phyloP scores from a whole-genome alignment of 2,888 invertebrate genomes.

The Alviniconcha strummeri region DNA sequence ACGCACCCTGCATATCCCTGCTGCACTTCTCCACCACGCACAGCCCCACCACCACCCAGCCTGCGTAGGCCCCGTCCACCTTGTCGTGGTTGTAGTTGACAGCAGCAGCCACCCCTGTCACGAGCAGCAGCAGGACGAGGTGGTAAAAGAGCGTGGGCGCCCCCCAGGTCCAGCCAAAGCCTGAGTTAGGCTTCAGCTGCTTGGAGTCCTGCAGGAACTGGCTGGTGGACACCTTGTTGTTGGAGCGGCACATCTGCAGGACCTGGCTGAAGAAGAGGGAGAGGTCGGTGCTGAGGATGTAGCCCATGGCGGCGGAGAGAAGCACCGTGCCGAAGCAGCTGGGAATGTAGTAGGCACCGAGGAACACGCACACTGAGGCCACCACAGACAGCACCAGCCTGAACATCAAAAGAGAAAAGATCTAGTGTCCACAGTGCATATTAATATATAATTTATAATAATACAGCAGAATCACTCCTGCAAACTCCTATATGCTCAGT shows the following conservation, averaged over 20 bases:
- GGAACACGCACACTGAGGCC: slow-evolving; percentile 57
- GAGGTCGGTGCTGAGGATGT: slow-evolving; percentile 67
- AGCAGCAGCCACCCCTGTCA: slow-evolving; percentile 55
- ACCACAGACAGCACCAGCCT: slow-evolving; percentile 59
- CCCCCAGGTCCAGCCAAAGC: slow-evolving; percentile 66
- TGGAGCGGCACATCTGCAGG: slow-evolving; percentile 41
- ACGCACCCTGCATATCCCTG: slow-evolving; percentile 65
- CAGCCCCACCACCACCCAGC: slow-evolving; percentile 63
- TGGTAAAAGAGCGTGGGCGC: slow-evolving; percentile 62
- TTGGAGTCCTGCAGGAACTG: slow-evolving; percentile 39
- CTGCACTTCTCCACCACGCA: slow-evolving; percentile 63
- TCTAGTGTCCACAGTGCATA: no score
- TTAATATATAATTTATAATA: no score
- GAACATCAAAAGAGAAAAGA: slow-evolving; percentile 37
- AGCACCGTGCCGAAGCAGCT: slow-evolving; percentile 57
- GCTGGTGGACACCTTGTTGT: slow-evolving; percentile 52
- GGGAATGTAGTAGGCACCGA: slow-evolving; percentile 62
- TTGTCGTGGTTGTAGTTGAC: slow-evolving; percentile 53
- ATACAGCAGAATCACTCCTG: no score
- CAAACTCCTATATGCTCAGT: no score
- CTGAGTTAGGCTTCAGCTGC: slow-evolving; percentile 38
- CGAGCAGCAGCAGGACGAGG: slow-evolving; percentile 55
- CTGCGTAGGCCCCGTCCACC: slow-evolving; percentile 49
- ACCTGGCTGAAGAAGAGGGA: slow-evolving; percentile 60
- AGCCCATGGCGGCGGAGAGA: slow-evolving; percentile 61